Base-by-base conservation (phyloP, 2,797 vertebrate genomes). In the Sebastiscus albofasciatus region DNA sequence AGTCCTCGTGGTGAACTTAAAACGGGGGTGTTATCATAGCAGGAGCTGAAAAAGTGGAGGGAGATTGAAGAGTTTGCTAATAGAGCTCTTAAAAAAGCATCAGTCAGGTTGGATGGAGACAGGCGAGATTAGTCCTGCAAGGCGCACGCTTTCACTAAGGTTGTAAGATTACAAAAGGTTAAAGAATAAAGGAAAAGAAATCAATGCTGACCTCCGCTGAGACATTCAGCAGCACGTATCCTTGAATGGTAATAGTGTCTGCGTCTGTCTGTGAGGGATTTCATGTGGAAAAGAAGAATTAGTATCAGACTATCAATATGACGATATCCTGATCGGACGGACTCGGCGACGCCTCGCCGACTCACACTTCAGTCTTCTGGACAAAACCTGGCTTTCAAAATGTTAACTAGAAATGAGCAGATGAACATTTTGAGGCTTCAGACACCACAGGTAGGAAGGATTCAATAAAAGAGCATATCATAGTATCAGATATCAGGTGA, bases 1-100 rank as follows among this genome's bases (percentile, higher is more conserved):
- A 6, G 52, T 65, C 18, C 36, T 66, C 2, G 16, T 59, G 20
- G n/a, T 62, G 3, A 67, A 71, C 61, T 72, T 67, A 22, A 69
- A 67, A 58, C 10, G 4, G 13, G 1, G n/a, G 2, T 70, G n/a
- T 79, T 80, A 66, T 85, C 26, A 67, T 26, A 67, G 20, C n/a
- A 27, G 62, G 5, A 54, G 11, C 55, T 82, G 13, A 78, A 61
- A 54, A 81, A 33, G 20, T 54, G 34, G 42, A 77, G 22, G 36
- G 71, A 29, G 20, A 66, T 9, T 72, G 59, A 80, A 66, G 24
- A 39, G 42, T 56, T 82, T 65, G 11, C 64, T 27, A 87, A 74
- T 26, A 69, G 33, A 69, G 77, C 31, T 33, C 8, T 31, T 62
- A 18, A 75, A 81, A 67, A 4, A 7, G 14, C 34, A 71, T 73